These are phyloP conservation scores for Pedionomus torquatus DNA, from an alignment of 2,113 vertebrate species.

Conservation along the genomic window DNA sequence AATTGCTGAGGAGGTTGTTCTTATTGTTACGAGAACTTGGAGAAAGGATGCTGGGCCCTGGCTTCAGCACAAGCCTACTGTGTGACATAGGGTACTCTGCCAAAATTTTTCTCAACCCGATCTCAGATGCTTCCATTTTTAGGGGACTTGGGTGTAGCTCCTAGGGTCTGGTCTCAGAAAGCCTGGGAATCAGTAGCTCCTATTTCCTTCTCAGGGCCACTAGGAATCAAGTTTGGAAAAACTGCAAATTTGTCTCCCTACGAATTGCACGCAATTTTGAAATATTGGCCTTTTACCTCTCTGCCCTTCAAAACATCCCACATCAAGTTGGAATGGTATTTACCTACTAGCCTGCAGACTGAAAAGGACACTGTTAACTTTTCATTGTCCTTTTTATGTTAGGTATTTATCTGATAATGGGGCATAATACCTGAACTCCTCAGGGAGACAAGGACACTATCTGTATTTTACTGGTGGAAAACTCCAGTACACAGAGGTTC, in stretches of 20 bases:
- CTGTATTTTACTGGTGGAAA: not conserved
- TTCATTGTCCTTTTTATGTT: not conserved
- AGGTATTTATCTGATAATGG: not conserved
- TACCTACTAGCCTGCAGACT: not conserved
- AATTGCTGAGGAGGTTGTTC: slow-evolving; percentile 73
- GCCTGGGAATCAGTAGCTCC: not conserved
- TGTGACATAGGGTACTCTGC: slow-evolving; percentile 30
- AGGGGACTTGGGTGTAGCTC: not conserved
- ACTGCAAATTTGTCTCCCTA: not conserved
- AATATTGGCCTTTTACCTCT: not conserved
- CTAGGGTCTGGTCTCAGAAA: not conserved
- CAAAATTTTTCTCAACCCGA: slow-evolving; percentile 38
- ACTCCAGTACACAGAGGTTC: not conserved
- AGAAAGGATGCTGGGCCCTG: slow-evolving; percentile 65
- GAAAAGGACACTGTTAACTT: not conserved
- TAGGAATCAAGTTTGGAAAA: not conserved
- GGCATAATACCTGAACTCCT: not conserved
- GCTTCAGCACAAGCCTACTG: slow-evolving; percentile 43
- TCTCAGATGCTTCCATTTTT: slow-evolving; percentile 7
- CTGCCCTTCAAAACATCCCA: not conserved
- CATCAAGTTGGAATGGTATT: not conserved
- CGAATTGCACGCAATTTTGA: not conserved
- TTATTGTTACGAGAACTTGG: slow-evolving; percentile 61
- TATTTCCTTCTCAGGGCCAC: not conserved
- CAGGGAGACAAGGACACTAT: not conserved